Base-by-base conservation (phyloP, 2,113 vertebrate species). In the Otis tarda region DNA sequence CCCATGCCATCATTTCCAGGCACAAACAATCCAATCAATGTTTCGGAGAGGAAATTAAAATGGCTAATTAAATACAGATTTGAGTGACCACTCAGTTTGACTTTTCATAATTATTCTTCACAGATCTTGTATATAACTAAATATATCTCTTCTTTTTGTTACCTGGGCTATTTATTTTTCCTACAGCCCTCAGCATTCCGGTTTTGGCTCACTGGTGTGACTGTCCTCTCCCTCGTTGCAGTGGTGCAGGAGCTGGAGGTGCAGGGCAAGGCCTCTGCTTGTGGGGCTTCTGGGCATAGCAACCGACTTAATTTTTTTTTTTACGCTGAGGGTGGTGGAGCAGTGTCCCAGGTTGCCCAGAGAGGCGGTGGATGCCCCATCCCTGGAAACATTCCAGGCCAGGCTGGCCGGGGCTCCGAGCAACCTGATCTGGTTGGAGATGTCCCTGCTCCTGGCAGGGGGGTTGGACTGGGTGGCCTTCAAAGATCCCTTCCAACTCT, bases 1-100 rank as follows among this genome's bases (percentile, higher is more conserved):
- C 6, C 4, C 0, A 0, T 52, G 37, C 17, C 18, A 49, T 33
- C 3, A 22, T 86, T 61, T 83, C 19, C 21, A 74, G 7, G 7
- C 61, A 55, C 8, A 53, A 56, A 83, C 56, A 69, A 83, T 75
- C 25, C 2, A 7, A 52, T 43, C 21, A 17, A 9, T 57, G 3
- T 53, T 83, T 88, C 63, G 57, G 28, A 85, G 9, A 59, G 31
- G n/a, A 88, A 70, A 45, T 33, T 14, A 69, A 90, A 75, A 41
- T 22, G 1, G 17, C 3, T n/a, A 74, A 52, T 28, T 37, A 83
- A 50, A 41, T 74, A 35, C 23, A 63, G 15, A n/a, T 74, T 25
- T 5, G 25, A 20, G 12, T 59, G 24, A 70, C 41, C 10, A 14
- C 16, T 31, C 15, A 35, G 12, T 50, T 49, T 78, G 39, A 4